Evolutionary conservation across 2,113 vertebrate genomes (phyloP).

Genomic region (Pangasianodon hypophthalmus): DNA sequence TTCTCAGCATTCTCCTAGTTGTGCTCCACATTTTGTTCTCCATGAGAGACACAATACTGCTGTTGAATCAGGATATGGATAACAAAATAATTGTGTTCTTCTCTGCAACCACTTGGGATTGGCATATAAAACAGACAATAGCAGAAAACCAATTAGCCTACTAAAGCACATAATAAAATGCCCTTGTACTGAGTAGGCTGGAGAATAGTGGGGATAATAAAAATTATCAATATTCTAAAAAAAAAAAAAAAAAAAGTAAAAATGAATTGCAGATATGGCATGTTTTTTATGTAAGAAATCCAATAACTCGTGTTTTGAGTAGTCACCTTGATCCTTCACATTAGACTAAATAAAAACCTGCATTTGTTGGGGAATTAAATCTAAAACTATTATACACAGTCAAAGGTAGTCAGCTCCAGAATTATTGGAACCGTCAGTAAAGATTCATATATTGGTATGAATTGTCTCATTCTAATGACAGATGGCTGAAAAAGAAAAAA

Average conservation of each 20-base stretch:
- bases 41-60: not conserved
- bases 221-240: slow-evolving; percentile 31
- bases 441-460: not conserved
- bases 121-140: slow-evolving; percentile 36
- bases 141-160: slow-evolving; percentile 51
- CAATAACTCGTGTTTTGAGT: not conserved
- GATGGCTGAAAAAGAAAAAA: not conserved
- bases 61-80: slow-evolving; percentile 25
- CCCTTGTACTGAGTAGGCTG: slow-evolving; percentile 22
- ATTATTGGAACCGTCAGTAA: not conserved
- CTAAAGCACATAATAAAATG: slow-evolving; percentile 39
- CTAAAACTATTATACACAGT: not conserved
- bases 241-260: not conserved
- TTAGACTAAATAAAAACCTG: not conserved
- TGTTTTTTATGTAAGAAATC: not conserved
- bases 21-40: slow-evolving; percentile 25
- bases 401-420: not conserved
- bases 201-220: slow-evolving; percentile 26
- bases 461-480: not conserved
- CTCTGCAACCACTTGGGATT: slow-evolving; percentile 50
- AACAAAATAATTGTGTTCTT: slow-evolving; percentile 31
- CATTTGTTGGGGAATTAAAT: not conserved
- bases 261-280: not conserved
- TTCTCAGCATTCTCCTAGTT: not conserved
- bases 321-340: not conserved